Conservation (phyloP, 2,113 vertebrate genomes). For the Scomber japonicus region DNA sequence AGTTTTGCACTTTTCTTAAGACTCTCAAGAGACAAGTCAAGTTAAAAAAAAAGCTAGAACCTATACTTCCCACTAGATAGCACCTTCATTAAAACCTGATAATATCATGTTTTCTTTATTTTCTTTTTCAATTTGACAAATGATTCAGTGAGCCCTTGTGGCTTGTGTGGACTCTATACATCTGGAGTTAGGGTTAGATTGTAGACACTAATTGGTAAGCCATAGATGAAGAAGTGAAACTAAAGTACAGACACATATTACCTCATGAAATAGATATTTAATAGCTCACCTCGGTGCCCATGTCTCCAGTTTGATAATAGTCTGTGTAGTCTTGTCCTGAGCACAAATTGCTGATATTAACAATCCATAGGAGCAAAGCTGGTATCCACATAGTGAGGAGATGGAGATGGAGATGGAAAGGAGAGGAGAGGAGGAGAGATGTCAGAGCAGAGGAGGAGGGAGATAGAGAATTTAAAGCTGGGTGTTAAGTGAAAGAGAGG, state of each 20-base stretch:
- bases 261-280: neutral
- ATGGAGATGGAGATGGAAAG: constrained; percentile 36
- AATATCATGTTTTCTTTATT: too few relatives aligned
- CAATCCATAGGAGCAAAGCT: constrained; percentile 80
- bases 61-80: too few relatives aligned
- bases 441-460: constrained; percentile 28
- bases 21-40: too few relatives aligned
- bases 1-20: too few relatives aligned
- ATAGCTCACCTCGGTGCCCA: constrained; percentile 74
- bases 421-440: constrained; percentile 33
- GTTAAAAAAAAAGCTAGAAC: too few relatives aligned
- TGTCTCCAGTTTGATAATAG: constrained; percentile 71
- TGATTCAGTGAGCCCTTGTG: too few relatives aligned
- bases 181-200: too few relatives aligned
- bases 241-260: neutral
- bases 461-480: neutral
- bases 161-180: too few relatives aligned
- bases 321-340: constrained; percentile 74
- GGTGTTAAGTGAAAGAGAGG: constrained; percentile 37
- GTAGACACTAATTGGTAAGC: neutral
- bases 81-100: too few relatives aligned
- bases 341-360: constrained; percentile 72
- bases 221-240: neutral
- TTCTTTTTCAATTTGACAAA: too few relatives aligned
- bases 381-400: constrained; percentile 81